phyloP scores from a whole-genome alignment of 2,888 invertebrate species.

The Stictocephala bisonia region DNA sequence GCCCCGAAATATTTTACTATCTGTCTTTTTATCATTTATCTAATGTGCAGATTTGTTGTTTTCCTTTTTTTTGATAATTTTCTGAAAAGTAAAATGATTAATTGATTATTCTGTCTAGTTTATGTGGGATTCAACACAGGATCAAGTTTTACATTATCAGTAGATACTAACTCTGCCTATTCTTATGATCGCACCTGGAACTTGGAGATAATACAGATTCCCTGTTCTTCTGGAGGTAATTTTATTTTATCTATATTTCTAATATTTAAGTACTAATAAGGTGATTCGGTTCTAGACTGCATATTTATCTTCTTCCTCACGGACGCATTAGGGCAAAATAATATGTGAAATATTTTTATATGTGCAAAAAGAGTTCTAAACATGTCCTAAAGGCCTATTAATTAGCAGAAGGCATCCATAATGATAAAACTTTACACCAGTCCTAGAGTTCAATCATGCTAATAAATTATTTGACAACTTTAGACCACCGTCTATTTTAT shows the following conservation, averaged over 20 bases:
- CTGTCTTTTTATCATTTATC: no score
- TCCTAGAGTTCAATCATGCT: no score
- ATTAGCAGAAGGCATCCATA: no score
- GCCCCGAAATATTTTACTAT: no score
- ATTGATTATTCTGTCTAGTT: slow-evolving; percentile 63
- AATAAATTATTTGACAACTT: no score
- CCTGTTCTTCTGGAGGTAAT: slow-evolving; percentile 75
- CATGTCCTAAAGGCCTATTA: no score
- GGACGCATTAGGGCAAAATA: not conserved
- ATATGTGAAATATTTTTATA: not conserved
- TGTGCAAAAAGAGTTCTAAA: no score
- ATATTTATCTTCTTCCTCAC: not conserved
- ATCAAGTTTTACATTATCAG: slow-evolving; percentile 73
- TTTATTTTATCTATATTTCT: slow-evolving; percentile 32
- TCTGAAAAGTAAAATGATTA: not conserved
- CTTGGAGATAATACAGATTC: slow-evolving; percentile 76
- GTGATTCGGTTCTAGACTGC: not conserved
- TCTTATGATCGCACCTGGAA: slow-evolving; percentile 79
- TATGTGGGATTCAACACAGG: slow-evolving; percentile 80
- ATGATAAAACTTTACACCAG: no score
- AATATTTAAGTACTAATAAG: not conserved
- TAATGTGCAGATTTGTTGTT: no score
- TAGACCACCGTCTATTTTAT: no score
- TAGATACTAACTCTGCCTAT: slow-evolving; percentile 73
- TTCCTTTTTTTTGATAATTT: no score